A percentile compares a stretch with the other conserved stretches of the same genome.
phyloP scores from a whole-genome alignment of 2,888 invertebrate species.

The Hedychridium roseum region DNA sequence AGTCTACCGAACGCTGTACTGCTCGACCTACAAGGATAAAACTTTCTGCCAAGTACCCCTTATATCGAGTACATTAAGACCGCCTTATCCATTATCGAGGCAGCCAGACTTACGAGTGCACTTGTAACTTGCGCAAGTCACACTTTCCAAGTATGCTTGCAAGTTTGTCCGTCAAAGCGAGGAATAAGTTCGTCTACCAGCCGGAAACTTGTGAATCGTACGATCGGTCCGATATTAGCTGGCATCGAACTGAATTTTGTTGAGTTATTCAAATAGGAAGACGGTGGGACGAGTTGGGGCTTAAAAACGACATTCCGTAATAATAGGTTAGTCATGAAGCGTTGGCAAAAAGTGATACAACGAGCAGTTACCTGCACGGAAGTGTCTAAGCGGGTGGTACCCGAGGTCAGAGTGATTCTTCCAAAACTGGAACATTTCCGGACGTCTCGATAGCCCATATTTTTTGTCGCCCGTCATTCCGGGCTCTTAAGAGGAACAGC shows the following conservation, averaged over 20 bases:
- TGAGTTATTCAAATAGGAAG: background rate
- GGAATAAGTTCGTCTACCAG: too few relatives aligned
- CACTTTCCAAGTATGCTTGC: too few relatives aligned
- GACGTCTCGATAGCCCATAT: slow-evolving; percentile 19
- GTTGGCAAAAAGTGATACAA: slow-evolving; percentile 37
- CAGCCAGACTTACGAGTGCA: too few relatives aligned
- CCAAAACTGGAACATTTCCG: slow-evolving; percentile 44
- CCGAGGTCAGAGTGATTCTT: slow-evolving; percentile 28
- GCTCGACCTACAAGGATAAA: too few relatives aligned
- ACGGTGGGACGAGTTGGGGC: slow-evolving; percentile 15
- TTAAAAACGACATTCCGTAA: slow-evolving; percentile 45
- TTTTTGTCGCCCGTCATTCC: slow-evolving; percentile 22
- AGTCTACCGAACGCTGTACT: background rate
- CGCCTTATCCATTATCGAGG: too few relatives aligned
- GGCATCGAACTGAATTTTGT: background rate
- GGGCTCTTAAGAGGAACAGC: slow-evolving; percentile 16
- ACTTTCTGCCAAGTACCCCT: too few relatives aligned
- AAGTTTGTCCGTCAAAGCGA: too few relatives aligned
- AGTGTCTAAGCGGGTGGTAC: background rate
- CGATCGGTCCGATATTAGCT: too few relatives aligned
- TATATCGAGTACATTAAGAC: too few relatives aligned
- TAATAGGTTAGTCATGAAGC: slow-evolving; percentile 37
- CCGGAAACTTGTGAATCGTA: too few relatives aligned
- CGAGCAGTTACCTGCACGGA: slow-evolving; percentile 17
- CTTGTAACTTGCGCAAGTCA: too few relatives aligned